A percentile compares a stretch with the other conserved stretches of the same genome.
These are phyloP conservation scores for Isurus oxyrinchus DNA, from an alignment of 2,113 vertebrate genomes.

Conservation along the genomic window DNA sequence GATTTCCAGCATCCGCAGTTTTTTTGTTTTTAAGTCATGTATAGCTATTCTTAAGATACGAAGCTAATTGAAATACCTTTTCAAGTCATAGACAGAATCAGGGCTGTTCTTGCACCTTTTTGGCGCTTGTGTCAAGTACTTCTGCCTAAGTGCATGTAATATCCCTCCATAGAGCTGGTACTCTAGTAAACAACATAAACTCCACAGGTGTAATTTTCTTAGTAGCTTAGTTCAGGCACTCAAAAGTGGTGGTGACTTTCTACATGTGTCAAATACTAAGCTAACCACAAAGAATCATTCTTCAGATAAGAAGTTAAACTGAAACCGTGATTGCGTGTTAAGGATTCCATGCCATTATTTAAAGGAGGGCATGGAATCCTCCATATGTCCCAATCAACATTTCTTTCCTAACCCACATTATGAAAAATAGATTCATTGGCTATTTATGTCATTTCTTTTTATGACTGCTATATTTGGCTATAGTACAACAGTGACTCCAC, in stretches of 20 bases:
- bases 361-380: not conserved
- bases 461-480: not conserved
- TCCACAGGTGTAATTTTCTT: not conserved
- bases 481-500: not conserved
- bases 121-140: not conserved
- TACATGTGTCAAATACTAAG: not conserved
- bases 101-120: not conserved
- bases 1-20: too few species aligned
- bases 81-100: not conserved
- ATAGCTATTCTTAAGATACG: not conserved
- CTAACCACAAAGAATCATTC: not conserved
- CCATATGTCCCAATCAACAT: not conserved
- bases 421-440: not conserved
- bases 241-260: not conserved
- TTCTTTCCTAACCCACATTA: not conserved
- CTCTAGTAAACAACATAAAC: not conserved
- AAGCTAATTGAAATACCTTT: not conserved
- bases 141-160: too few species aligned
- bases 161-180: not conserved
- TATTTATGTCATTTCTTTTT: not conserved
- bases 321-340: not conserved
- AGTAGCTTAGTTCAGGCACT: not conserved
- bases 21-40: too few species aligned
- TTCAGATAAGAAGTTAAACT: not conserved
- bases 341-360: not conserved